Evolutionary conservation across 2,113 vertebrate species (phyloP).

Genomic region (Neotoma lepida): DNA sequence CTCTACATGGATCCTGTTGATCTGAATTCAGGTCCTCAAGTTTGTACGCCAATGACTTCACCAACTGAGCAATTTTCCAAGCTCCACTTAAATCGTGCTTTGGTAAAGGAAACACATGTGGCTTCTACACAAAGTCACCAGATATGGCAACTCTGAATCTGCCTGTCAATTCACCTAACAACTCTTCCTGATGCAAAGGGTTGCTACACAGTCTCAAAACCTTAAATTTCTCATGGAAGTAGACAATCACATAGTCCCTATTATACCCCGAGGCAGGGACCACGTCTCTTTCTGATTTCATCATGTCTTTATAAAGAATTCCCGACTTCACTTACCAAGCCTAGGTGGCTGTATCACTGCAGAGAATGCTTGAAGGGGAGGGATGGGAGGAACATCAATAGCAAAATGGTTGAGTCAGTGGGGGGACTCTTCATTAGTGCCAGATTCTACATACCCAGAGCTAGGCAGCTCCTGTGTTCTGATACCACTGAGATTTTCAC

Average conservation of each 20-base stretch:
- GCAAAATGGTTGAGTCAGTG: neutral
- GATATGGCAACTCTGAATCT: constrained; percentile 42
- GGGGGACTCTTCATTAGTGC: neutral
- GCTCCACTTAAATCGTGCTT: neutral
- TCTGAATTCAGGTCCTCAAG: neutral
- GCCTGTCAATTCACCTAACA: constrained; percentile 33
- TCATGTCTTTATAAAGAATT: constrained; percentile 18
- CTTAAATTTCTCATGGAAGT: constrained; percentile 43
- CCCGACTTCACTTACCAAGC: neutral
- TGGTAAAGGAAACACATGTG: constrained; percentile 48
- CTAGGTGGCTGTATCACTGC: constrained; percentile 29
- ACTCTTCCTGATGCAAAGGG: constrained; percentile 51
- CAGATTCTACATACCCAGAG: neutral
- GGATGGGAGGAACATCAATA: neutral
- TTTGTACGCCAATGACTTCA: neutral
- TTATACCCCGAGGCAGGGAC: neutral
- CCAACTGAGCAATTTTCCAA: neutral
- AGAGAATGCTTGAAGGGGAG: neutral
- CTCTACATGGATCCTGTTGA: neutral
- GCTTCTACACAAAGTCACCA: constrained; percentile 63
- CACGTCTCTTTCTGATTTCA: constrained; percentile 47
- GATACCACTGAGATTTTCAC: neutral
- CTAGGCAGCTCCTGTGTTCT: neutral
- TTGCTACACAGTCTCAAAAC: neutral
- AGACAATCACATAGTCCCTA: neutral